These are phyloP conservation scores for Cyclophora punctaria DNA, from an alignment of 2,888 invertebrate genomes.

Conservation along the genomic window DNA sequence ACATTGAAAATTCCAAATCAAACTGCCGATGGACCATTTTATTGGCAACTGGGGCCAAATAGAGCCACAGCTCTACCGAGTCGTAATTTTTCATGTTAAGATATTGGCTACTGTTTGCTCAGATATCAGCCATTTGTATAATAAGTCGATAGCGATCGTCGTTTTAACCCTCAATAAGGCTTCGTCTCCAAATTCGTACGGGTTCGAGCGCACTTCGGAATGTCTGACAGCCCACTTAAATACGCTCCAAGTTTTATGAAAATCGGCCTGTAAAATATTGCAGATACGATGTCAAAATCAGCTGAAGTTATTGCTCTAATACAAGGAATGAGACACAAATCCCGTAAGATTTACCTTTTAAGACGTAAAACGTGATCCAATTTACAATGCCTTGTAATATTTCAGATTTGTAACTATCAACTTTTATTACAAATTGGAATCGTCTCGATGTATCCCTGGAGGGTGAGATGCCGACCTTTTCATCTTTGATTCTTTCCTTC, in stretches of 20 bases:
- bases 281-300: constrained; percentile 17
- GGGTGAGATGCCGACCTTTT: constrained; percentile 35
- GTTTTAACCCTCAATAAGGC: constrained; percentile 44
- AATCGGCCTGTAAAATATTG: constrained; percentile 20
- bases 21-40: constrained; percentile 32
- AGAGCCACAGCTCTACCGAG: constrained; percentile 45
- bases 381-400: constrained; percentile 57
- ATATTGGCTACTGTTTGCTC: constrained; percentile 51
- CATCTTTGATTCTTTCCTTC: constrained; percentile 34
- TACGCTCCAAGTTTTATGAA: constrained; percentile 22
- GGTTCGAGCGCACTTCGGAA: constrained; percentile 29
- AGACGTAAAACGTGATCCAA: constrained; percentile 61
- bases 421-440: constrained; percentile 63
- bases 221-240: constrained; percentile 24
- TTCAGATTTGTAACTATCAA: constrained; percentile 60
- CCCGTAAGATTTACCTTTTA: constrained; percentile 35
- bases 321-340: constrained; percentile 36
- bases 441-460: constrained; percentile 46
- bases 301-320: constrained; percentile 23
- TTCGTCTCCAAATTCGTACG: constrained; percentile 42
- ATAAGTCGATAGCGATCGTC: constrained; percentile 62
- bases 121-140: constrained; percentile 64
- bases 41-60: constrained; percentile 48
- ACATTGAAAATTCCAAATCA: constrained; percentile 31
- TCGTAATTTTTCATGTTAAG: constrained; percentile 57